Conservation (phyloP, 2,113 vertebrate genomes). For the Guaruba guarouba region DNA sequence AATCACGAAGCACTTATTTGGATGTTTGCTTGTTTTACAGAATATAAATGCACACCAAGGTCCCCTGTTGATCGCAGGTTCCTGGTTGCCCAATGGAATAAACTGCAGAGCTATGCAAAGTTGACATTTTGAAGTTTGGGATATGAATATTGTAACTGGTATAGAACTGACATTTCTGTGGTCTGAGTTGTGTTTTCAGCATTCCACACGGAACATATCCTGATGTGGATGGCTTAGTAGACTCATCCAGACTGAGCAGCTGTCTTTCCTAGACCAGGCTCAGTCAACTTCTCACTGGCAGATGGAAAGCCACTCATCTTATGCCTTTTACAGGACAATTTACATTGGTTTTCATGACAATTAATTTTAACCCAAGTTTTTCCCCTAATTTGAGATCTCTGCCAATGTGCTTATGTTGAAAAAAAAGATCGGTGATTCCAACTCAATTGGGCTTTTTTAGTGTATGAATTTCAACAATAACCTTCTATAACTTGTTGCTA, state of each 20-base stretch:
- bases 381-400: background rate
- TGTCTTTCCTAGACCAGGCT: background rate
- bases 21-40: background rate
- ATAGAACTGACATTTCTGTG: background rate
- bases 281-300: background rate
- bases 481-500: background rate
- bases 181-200: background rate
- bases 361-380: background rate
- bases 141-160: background rate
- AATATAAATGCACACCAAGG: background rate
- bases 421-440: background rate
- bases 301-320: background rate
- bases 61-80: background rate
- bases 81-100: background rate
- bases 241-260: background rate
- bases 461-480: accelerated
- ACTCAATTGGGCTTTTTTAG: background rate
- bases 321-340: background rate
- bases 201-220: background rate
- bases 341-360: background rate
- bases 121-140: background rate
- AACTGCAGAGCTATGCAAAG: background rate
- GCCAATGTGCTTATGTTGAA: background rate
- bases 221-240: background rate
- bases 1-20: background rate